phyloP scores from a whole-genome alignment of 2,888 invertebrate genomes.

The Pachliopta kotzebuea region DNA sequence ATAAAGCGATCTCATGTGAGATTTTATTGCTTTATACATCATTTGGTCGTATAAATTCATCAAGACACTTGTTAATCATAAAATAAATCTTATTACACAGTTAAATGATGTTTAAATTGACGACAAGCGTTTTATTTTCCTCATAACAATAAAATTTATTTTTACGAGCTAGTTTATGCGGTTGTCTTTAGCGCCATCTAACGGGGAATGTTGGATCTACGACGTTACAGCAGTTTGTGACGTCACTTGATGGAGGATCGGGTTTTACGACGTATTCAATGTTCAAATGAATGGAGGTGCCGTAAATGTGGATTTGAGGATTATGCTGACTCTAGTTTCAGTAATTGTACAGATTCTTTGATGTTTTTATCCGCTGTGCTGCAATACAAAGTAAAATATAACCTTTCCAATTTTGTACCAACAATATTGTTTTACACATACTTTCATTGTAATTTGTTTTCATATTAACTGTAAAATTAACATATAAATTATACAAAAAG shows the following conservation, averaged over 20 bases:
- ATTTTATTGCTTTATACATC: conserved; percentile 78
- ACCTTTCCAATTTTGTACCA: neutral
- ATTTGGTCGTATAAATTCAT: conserved; percentile 77
- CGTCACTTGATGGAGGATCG: conserved; percentile 56
- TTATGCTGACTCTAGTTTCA: conserved; percentile 25
- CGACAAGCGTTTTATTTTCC: conserved; percentile 81
- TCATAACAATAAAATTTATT: conserved; percentile 81
- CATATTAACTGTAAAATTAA: too few relatives aligned
- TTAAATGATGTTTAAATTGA: conserved; percentile 80
- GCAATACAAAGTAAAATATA: conserved; percentile 30
- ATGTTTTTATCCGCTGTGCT: neutral
- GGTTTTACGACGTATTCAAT: conserved; percentile 61
- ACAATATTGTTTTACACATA: neutral
- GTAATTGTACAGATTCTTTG: conserved; percentile 26
- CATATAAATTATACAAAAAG: too few relatives aligned
- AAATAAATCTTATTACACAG: conserved; percentile 80
- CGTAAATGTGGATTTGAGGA: conserved; percentile 58
- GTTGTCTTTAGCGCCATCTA: conserved; percentile 67
- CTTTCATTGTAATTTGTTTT: too few relatives aligned
- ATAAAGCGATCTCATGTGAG: conserved; percentile 71
- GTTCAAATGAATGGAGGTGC: conserved; percentile 61
- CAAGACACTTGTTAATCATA: conserved; percentile 80
- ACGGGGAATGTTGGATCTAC: conserved; percentile 47
- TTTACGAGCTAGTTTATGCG: conserved; percentile 64
- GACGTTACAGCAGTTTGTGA: conserved; percentile 47